Conservation (phyloP, 2,888 invertebrate genomes). For the Steinernema scapterisci region DNA sequence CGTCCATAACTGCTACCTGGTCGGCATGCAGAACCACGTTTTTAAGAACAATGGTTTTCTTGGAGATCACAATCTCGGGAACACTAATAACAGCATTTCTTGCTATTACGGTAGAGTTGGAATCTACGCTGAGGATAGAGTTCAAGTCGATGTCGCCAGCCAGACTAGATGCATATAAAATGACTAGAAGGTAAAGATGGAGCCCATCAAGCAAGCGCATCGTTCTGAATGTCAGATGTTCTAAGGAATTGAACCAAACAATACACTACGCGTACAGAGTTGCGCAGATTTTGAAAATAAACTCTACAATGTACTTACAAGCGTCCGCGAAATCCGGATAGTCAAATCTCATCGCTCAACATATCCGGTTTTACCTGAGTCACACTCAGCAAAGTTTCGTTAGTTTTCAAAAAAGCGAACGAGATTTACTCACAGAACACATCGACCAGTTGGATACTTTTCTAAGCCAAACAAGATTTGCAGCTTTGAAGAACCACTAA, state of each 20-base stretch:
- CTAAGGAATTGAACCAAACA: no score
- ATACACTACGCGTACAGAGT: no score
- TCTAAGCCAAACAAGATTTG: no score
- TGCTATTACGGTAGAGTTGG: neutral
- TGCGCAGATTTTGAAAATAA: neutral
- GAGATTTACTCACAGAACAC: neutral
- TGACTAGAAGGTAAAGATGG: no score
- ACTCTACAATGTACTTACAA: neutral
- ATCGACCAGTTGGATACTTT: no score
- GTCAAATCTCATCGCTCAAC: neutral
- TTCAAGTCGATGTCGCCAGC: neutral
- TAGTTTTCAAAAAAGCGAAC: neutral
- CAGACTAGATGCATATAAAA: no score
- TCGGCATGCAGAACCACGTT: neutral
- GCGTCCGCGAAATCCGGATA: conserved; percentile 7
- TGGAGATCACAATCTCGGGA: neutral
- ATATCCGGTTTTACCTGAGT: neutral
- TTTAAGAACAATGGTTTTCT: neutral
- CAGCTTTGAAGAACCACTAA: no score
- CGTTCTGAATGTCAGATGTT: no score
- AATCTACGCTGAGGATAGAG: neutral
- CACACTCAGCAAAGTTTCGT: neutral
- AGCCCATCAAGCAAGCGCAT: no score
- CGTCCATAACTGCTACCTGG: neutral
- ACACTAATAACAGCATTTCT: neutral